Conservation (phyloP, 2,888 invertebrate species). For the Calliopum simillimum region DNA sequence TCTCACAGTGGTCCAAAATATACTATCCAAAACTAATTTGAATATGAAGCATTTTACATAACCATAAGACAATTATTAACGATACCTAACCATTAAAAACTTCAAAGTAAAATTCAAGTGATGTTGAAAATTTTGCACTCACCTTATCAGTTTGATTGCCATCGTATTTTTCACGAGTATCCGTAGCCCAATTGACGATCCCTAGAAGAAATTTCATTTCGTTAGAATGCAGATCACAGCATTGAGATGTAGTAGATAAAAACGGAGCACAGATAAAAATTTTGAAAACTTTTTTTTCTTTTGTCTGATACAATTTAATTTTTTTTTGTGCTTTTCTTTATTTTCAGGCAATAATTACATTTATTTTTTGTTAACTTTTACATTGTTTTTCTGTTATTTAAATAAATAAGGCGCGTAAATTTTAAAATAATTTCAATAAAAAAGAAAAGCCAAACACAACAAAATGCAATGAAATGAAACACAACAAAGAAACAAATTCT, state of each 20-base stretch:
- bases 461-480: background rate
- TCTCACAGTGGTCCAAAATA: no score
- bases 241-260: conserved; percentile 4
- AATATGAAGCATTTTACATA: no score
- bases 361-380: background rate
- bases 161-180: conserved; percentile 64
- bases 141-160: conserved; percentile 67
- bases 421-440: background rate
- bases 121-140: conserved; percentile 45
- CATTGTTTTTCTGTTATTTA: conserved; percentile 5
- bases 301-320: conserved; percentile 1
- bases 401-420: background rate
- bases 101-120: background rate
- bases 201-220: conserved; percentile 62
- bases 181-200: conserved; percentile 66
- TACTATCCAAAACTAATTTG: no score
- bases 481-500: background rate
- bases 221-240: conserved; percentile 10
- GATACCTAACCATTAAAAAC: no score
- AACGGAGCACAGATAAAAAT: conserved; percentile 1
- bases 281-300: background rate
- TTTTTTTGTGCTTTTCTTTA: background rate
- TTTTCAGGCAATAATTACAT: background rate
- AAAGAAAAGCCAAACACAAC: background rate
- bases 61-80: no score